Conservation (phyloP, 2,113 vertebrate genomes). For the Cygnus buccinator region DNA sequence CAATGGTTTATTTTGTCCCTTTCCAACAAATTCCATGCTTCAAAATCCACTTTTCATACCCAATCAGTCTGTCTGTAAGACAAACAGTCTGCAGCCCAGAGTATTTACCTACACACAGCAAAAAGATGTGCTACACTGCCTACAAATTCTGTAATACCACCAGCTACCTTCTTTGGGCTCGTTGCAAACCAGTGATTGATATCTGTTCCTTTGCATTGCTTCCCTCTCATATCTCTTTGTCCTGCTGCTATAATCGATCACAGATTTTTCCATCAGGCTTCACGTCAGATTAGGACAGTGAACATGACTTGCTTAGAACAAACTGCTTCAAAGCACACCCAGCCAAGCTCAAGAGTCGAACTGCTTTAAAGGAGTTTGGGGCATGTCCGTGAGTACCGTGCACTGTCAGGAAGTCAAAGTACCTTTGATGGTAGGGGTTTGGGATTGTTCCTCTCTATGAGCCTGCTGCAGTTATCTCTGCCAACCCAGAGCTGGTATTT, state of each 20-base stretch:
- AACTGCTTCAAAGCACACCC: slow-evolving; percentile 75
- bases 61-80: slow-evolving; percentile 37
- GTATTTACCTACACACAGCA: slow-evolving; percentile 31
- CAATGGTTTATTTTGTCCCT: slow-evolving; percentile 18
- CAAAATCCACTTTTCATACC: slow-evolving; percentile 36
- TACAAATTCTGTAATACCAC: slow-evolving; percentile 30
- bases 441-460: neutral
- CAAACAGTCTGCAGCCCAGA: slow-evolving; percentile 8
- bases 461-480: neutral
- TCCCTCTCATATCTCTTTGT: slow-evolving; percentile 58
- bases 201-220: slow-evolving; percentile 56
- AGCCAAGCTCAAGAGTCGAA: slow-evolving; percentile 73
- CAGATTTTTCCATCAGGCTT: slow-evolving; percentile 76
- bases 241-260: slow-evolving; percentile 71
- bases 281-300: slow-evolving; percentile 75
- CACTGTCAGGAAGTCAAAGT: neutral
- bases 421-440: neutral
- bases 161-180: neutral
- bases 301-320: slow-evolving; percentile 76
- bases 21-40: slow-evolving; percentile 40
- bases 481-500: neutral
- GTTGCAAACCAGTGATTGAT: slow-evolving; percentile 57
- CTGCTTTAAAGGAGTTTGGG: slow-evolving; percentile 64
- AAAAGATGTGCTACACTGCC: slow-evolving; percentile 53
- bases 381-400: neutral